Conservation (phyloP, 2,888 invertebrate species). For the Tholera decimalis region DNA sequence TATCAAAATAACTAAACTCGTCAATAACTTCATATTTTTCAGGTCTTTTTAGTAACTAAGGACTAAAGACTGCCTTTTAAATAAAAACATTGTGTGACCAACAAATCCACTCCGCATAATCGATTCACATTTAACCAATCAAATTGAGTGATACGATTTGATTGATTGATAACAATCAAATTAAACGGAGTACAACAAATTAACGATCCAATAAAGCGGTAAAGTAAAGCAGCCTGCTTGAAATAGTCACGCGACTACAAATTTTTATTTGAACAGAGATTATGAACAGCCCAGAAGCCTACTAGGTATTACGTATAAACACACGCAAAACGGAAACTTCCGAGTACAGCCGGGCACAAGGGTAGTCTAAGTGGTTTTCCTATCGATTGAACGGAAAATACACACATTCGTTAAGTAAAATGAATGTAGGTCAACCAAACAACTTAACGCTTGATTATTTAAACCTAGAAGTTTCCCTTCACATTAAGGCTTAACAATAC, state of each 20-base stretch:
- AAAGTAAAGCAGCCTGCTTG: conserved; percentile 58
- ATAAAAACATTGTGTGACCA: background rate
- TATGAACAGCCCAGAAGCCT: conserved; percentile 61
- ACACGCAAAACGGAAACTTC: conserved; percentile 66
- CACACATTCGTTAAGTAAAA: conserved; percentile 76
- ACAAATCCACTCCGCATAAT: conserved; percentile 13
- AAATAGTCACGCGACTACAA: conserved; percentile 64
- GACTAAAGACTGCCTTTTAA: too few relatives aligned
- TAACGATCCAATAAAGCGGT: conserved; percentile 62
- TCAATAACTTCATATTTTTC: too few relatives aligned
- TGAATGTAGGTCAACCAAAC: conserved; percentile 74
- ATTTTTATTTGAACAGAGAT: conserved; percentile 72
- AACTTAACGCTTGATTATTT: conserved; percentile 69
- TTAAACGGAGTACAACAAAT: conserved; percentile 61
- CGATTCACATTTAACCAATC: conserved; percentile 32
- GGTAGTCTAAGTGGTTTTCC: conserved; percentile 75
- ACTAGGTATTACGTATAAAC: conserved; percentile 71
- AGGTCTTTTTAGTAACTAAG: too few relatives aligned
- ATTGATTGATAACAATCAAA: conserved; percentile 63
- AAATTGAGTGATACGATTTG: conserved; percentile 48
- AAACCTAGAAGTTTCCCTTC: conserved; percentile 65
- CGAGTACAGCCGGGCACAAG: conserved; percentile 49
- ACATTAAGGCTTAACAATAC: conserved; percentile 52
- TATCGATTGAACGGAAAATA: conserved; percentile 75
- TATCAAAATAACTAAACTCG: too few relatives aligned